Conservation (phyloP, 2,113 vertebrate species). For the Gavia stellata region DNA sequence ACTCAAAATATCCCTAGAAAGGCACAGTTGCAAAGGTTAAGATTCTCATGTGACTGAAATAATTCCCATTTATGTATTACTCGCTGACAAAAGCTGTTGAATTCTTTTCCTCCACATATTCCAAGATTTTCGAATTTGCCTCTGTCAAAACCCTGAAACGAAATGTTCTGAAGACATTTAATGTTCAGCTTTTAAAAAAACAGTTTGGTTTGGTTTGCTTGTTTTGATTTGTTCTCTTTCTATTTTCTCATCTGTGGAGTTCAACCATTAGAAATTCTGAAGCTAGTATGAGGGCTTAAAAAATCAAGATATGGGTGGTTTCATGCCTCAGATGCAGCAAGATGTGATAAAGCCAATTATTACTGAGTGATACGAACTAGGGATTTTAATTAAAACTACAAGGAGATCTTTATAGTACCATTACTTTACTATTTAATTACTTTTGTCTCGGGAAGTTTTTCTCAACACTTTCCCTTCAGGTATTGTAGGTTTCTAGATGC, state of each 20-base stretch:
- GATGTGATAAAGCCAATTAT: background rate
- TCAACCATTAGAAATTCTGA: background rate
- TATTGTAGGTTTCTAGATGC: background rate
- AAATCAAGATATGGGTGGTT: background rate
- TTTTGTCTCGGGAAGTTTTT: background rate
- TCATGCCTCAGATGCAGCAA: background rate
- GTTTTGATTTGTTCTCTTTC: constrained; percentile 35
- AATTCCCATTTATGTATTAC: constrained; percentile 18
- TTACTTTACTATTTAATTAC: background rate
- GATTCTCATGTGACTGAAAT: constrained; percentile 22
- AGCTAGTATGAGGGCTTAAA: background rate
- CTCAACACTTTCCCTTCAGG: background rate
- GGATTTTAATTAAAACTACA: background rate
- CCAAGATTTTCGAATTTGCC: constrained; percentile 16
- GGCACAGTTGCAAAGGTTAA: constrained; percentile 29
- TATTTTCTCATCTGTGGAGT: background rate
- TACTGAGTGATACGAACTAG: background rate
- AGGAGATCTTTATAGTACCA: background rate
- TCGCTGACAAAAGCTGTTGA: constrained; percentile 38
- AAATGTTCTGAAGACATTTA: constrained; percentile 22
- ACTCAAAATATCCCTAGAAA: constrained; percentile 11
- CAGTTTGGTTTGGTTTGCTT: background rate
- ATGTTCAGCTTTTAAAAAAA: background rate
- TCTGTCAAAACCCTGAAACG: background rate
- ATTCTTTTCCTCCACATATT: constrained; percentile 2